Base-by-base conservation (phyloP, 1,140 invertebrate genomes). In the Charaxes varanes region DNA sequence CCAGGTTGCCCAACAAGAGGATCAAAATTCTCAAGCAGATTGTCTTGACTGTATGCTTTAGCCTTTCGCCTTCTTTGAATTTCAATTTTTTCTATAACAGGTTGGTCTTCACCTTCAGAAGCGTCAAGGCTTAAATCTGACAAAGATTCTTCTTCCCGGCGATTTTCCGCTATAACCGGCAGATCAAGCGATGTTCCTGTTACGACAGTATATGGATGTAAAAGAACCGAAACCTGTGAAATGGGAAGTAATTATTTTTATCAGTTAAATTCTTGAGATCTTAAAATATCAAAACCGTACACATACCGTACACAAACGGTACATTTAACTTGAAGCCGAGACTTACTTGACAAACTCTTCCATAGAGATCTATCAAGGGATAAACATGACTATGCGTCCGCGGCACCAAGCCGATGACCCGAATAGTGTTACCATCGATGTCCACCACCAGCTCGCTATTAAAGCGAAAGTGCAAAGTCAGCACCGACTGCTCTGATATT, bases 351-450 rank as follows among this genome's bases (percentile, higher is more conserved):
- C 46, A 45, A 8, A 74, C 57, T 22, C 41, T 57, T 3, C 76
- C 76, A 12, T 80, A 80, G 0, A 80, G 54, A 34, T 80, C 72
- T 0, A 80, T 54, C 12, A 70, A 36, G 0, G 72, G 76, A 32
- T 60, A 77, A 0, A 80, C 49, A 15, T 69, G 61, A n/a, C 47
- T 58, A 35, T 48, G 54, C 0, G 23, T 31, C 5, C 62, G 36
- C 1, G 72, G 62, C 1, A 77, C 55, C 1, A 38, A 38, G 6
- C 51, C 76, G 6, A 74, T 49, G 13, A 53, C 43, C 6, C 59
- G 65, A 1, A 66, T 7, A 1, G 60, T 33, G 0, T 30, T 34
- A 7, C 63, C 65, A 16, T 80, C 62, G 4, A 69, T 41, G 15
- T 70, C 62, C 0, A 71, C 53, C 6, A 65, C 52, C 8, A 79